Conservation (phyloP, 2,113 vertebrate genomes). For the Lepidiolamprologus cunningtoni region DNA sequence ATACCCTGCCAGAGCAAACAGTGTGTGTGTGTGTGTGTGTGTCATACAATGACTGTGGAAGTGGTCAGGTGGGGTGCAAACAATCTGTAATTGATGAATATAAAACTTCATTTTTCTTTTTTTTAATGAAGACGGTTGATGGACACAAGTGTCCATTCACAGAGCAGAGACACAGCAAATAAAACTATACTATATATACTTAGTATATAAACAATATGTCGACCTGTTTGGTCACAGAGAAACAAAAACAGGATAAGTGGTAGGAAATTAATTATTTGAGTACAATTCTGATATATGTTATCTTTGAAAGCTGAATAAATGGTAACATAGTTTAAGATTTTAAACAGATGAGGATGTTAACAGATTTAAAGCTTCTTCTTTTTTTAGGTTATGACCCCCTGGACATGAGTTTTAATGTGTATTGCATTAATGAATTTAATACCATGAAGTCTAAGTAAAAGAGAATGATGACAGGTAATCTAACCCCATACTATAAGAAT, state of each 20-base stretch:
- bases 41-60: neutral
- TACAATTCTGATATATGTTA: neutral
- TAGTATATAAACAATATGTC: neutral
- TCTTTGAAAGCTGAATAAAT: neutral
- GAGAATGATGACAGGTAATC: neutral
- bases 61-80: neutral
- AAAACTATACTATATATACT: neutral
- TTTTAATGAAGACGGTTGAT: neutral
- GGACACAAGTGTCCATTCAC: neutral
- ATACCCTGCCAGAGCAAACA: slow-evolving; percentile 38
- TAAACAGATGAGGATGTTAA: rapidly evolving
- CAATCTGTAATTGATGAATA: neutral
- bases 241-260: neutral
- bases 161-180: neutral
- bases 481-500: neutral
- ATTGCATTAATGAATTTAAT: neutral
- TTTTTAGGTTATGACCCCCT: neutral
- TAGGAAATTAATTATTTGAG: neutral
- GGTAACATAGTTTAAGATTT: neutral
- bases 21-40: neutral
- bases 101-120: neutral
- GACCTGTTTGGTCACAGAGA: neutral
- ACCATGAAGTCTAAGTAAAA: neutral
- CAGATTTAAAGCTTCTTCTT: neutral
- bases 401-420: neutral